Evolutionary conservation across 2,797 vertebrate species (phyloP).

Genomic region (Nasua narica): DNA sequence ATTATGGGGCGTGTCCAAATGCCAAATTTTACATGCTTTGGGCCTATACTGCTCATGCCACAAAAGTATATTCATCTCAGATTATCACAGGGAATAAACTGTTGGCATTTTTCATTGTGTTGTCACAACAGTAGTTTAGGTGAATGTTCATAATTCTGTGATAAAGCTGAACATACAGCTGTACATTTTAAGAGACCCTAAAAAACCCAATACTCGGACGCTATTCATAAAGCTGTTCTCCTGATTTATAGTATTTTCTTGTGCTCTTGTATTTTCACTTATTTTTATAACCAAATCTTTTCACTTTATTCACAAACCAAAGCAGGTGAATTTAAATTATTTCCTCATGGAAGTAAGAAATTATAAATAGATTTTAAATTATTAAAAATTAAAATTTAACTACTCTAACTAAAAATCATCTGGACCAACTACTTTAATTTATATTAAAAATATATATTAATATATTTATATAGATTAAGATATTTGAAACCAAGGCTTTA

Average conservation of each 20-base stretch:
- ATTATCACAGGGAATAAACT: background rate
- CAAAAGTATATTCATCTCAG: background rate
- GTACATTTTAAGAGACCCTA: background rate
- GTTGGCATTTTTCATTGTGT: background rate
- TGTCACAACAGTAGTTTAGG: background rate
- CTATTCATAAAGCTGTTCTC: background rate
- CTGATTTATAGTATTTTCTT: background rate
- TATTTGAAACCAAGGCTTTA: background rate
- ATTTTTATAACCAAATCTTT: background rate
- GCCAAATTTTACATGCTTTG: background rate
- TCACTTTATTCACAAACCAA: background rate
- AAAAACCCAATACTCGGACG: background rate
- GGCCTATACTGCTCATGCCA: background rate
- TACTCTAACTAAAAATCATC: background rate
- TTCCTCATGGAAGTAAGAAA: background rate
- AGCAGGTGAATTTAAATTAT: background rate
- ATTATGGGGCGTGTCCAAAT: background rate
- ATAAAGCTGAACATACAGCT: background rate
- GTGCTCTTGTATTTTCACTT: background rate
- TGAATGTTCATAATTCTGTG: background rate
- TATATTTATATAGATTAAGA: background rate
- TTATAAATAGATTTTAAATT: background rate
- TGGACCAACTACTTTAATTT: background rate
- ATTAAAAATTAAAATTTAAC: background rate
- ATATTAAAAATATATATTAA: background rate